Base-by-base conservation (phyloP, 2,888 invertebrate species). In the Drosophila melanosoma region DNA sequence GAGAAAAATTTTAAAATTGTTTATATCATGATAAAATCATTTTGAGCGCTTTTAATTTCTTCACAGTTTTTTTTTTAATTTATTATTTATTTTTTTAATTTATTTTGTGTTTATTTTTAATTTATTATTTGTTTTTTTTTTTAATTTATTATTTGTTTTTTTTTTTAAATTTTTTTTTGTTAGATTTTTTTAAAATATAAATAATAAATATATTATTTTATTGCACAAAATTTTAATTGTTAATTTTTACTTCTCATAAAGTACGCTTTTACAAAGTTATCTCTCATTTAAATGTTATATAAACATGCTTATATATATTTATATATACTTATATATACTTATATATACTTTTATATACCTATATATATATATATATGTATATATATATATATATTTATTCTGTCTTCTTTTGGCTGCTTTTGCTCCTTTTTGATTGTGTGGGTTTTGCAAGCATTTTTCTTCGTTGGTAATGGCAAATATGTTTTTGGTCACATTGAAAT, bases 401-500 rank as follows among this genome's bases (percentile, higher is more conserved):
- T 15, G 35, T 35, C 40, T 65, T 59, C 59, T 52, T n/a, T 54
- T 54, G 42, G 38, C 11, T 23, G 10, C 36, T 57, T 15, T 17
- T 26, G 11, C 32, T 32, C 15, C 54, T 38, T 48, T 53, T 53
- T 57, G 38, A 51, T 67, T 60, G 59, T 60, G 51, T 51, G 65
- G 33, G 35, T 23, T 45, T 45, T 63, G 63, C 40, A 59, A 72
- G 60, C 66, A 82, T 82, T 82, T 70, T 72, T 77, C 76, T 79
- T 76, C 76, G 70, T 82, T 76, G 64, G 45, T 57, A 69, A 68
- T 72, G 68, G 59, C 63, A 81, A 81, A 80, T 80, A 85, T 72
- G 68, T 81, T 85, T 76, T 85, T 83, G 78, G 74, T 83, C 74
- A 76, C 73, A 88, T 76, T 80, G 78, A 79, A 88, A 85, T 85